Evolutionary conservation across 2,797 vertebrate species (phyloP), one percentile per base, ranked within the genome.

Genomic region (Hypotaenidia philippensis): DNA sequence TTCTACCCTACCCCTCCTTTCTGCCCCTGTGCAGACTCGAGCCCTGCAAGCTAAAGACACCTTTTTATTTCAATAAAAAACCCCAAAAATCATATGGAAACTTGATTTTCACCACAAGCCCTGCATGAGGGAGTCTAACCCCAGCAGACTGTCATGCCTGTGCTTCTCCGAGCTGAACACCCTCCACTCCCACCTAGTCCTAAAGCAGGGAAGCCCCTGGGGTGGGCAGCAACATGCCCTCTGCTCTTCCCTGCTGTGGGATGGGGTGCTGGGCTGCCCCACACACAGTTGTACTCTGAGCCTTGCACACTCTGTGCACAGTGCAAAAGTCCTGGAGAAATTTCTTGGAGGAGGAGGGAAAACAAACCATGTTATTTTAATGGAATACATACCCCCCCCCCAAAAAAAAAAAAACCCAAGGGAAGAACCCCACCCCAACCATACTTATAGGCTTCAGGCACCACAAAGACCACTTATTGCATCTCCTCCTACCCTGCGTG

Each of bases 391-490:
- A 50, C 56, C 22, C 11, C 47, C 45, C 45, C 11, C 45, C 45
- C 57, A 13, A 2, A 6, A 40, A 60, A 31, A 76, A 3, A 7
- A 40, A 56, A 31, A 15, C 3, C 3, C 2, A 3, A 38, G 31
- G 38, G 36, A 32, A 55, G 47, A 27, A 22, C 27, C 59, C n/a
- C n/a, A 55, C 50, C 41, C 49, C 80, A 92, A 87, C 53, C 68
- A 65, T 61, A 75, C 68, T 94, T 96, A 97, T 53, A 97, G 97
- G 96, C 90, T 97, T 97, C 92, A 95, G 94, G 97, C 88, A 89
- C 95, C 87, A 82, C 36, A 1, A 96, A 94, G 93, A 96, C 87
- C 90, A 86, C 93, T 93, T 85, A 97, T 65, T 93, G 95, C 93
- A 89, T 84, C 88, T 96, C 94, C 41, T 89, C 83, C 94, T 91